A percentile compares a stretch with the other conserved stretches of the same genome.
Evolutionary conservation across 2,888 invertebrate genomes (phyloP).

Genomic region (Drosophila limbata): DNA sequence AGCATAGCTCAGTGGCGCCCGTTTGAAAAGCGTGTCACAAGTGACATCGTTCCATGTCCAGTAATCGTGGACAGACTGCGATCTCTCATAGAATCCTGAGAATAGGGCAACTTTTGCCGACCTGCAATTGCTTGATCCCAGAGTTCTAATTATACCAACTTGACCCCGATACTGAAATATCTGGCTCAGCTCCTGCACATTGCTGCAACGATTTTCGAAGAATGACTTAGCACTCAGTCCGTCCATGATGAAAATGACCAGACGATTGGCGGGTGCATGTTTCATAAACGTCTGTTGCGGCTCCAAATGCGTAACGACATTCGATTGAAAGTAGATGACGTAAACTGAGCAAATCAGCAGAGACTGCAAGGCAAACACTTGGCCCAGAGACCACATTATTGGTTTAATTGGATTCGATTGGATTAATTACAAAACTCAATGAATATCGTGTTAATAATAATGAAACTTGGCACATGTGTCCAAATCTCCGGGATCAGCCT

Average conservation of each 20-base stretch:
- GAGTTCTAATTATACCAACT: constrained; percentile 93
- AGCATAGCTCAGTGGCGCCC: constrained; percentile 92
- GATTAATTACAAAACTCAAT: not conserved
- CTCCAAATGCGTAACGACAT: constrained; percentile 87
- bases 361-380: constrained; percentile 87
- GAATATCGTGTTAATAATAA: not conserved
- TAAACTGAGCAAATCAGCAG: constrained; percentile 93
- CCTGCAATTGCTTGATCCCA: constrained; percentile 97
- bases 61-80: constrained; percentile 95
- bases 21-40: constrained; percentile 98
- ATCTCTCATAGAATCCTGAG: constrained; percentile 96
- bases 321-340: constrained; percentile 96
- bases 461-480: not conserved
- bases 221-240: constrained; percentile 95
- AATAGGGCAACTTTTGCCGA: constrained; percentile 94
- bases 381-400: constrained; percentile 36
- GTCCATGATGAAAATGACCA: constrained; percentile 95
- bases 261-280: constrained; percentile 88
- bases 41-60: constrained; percentile 98
- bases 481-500: not conserved
- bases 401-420: not conserved
- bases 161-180: constrained; percentile 75
- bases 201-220: constrained; percentile 84
- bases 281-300: constrained; percentile 43
- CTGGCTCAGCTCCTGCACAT: constrained; percentile 73